Percentiles rank a stretch among this genome's conserved stretches.
These are phyloP conservation scores for Hassar affinis DNA, from an alignment of 2,113 vertebrate species.

Conservation along the genomic window DNA sequence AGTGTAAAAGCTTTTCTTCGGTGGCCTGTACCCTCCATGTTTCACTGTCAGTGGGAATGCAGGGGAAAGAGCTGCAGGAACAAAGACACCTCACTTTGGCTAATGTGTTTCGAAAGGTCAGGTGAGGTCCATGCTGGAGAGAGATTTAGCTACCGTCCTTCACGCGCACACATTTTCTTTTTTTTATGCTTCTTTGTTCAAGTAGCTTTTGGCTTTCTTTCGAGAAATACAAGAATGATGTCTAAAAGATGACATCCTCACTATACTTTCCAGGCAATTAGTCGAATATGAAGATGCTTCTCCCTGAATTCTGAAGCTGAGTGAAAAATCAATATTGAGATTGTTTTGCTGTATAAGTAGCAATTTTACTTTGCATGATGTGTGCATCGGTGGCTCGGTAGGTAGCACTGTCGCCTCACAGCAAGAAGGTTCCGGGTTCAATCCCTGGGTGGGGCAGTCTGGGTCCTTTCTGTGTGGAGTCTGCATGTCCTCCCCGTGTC, in stretches of 20 bases:
- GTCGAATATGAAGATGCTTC: background rate
- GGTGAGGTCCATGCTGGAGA: constrained; percentile 53
- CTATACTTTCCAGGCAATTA: background rate
- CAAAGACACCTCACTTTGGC: constrained; percentile 41
- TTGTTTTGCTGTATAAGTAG: background rate
- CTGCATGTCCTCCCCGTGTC: too few relatives aligned
- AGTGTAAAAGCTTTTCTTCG: constrained; percentile 41
- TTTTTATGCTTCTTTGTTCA: background rate
- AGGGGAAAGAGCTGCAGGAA: constrained; percentile 31
- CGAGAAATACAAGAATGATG: background rate
- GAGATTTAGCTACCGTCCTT: constrained; percentile 48
- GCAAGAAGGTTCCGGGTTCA: too few relatives aligned
- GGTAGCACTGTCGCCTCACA: too few relatives aligned
- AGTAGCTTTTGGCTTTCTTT: background rate
- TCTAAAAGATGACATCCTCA: background rate
- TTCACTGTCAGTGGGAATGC: constrained; percentile 40
- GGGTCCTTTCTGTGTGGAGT: too few relatives aligned
- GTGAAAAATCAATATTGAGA: background rate
- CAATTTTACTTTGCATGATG: background rate
- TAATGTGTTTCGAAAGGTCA: constrained; percentile 57
- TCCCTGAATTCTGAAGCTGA: background rate
- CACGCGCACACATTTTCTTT: constrained; percentile 24
- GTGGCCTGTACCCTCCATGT: constrained; percentile 48
- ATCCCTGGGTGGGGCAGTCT: too few relatives aligned
- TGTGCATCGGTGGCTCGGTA: too few relatives aligned